Evolutionary conservation across 2,888 invertebrate genomes (phyloP), one percentile per base, ranked within the genome.

Genomic region (Drosophila mimica): DNA sequence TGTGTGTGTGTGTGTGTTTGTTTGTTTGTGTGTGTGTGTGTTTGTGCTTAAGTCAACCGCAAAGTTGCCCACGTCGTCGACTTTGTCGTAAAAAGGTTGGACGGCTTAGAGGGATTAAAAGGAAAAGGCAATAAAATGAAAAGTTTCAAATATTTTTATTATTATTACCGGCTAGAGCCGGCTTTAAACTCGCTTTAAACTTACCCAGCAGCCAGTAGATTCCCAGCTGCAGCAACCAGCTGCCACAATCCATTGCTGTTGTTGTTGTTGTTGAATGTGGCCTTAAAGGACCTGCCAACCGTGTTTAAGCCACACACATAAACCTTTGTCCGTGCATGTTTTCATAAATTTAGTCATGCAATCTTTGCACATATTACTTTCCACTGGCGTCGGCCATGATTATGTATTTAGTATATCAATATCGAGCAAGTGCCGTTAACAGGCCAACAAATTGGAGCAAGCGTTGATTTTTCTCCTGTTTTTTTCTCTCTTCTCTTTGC

Each of bases 111-210:
- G 79, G 89, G 87, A 89, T 88, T 89, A 89, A 85, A 83, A 89
- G 89, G 80, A 89, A 89, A 88, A 88, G 82, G 89, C 85, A 88
- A 89, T 89, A 85, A 89, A 88, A 89, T 83, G 80, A 88, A 88
- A 88, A 88, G 80, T 89, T 88, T 88, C 73, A 87, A 84, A 87
- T 89, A 88, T 85, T 85, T 85, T 83, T 81, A 79, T 86, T 89
- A 89, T 84, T 86, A 82, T 81, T 76, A 76, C 65, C 49, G 53
- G 43, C 43, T 31, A 11, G 28, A 43, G 53, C 40, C 43, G 28
- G 67, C 62, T 64, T 79, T 79, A 79, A 79, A 63, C 63, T 56
- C 36, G 20, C 63, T 36, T 43, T 54, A 53, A 78, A 85, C 85
- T 86, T 76, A 86, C 85, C 85, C 86, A 88, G 63, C 61, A 86